Conservation (phyloP, 2,797 vertebrate species). For the Microctenopoma stevenorrisi region DNA sequence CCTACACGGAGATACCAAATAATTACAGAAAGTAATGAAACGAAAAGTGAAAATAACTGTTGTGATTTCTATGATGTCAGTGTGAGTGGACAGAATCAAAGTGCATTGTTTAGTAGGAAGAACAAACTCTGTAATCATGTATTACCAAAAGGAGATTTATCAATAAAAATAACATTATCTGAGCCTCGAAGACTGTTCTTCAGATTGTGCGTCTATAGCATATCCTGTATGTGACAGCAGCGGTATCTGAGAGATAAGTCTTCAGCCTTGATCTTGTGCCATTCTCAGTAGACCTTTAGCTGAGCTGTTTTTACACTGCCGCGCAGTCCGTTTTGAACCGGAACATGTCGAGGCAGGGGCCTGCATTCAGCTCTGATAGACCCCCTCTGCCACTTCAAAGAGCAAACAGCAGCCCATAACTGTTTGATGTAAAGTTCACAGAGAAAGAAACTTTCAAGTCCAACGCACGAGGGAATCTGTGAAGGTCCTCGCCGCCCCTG, state of each 20-base stretch:
- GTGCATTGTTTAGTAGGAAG: background rate
- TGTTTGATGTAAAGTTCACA: slow-evolving; percentile 88
- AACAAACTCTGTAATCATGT: background rate
- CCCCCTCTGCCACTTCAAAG: slow-evolving; percentile 82
- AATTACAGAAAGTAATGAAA: background rate
- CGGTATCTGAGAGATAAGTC: slow-evolving; percentile 42
- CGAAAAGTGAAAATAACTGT: background rate
- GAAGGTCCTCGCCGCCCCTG: slow-evolving; percentile 64
- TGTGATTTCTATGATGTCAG: background rate
- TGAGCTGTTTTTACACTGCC: slow-evolving; percentile 55
- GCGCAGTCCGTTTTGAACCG: slow-evolving; percentile 59
- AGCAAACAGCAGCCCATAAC: slow-evolving; percentile 61
- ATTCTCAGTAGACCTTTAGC: slow-evolving; percentile 68
- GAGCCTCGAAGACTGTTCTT: background rate
- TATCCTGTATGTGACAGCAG: slow-evolving; percentile 33
- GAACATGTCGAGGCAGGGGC: slow-evolving; percentile 73
- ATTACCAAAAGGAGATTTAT: too few species aligned
- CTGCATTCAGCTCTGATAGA: slow-evolving; percentile 60
- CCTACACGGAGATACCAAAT: background rate
- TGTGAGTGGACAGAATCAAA: background rate
- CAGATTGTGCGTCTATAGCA: slow-evolving; percentile 15
- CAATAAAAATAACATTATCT: background rate
- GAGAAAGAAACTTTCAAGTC: slow-evolving; percentile 84
- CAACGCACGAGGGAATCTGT: slow-evolving; percentile 72
- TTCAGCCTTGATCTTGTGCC: slow-evolving; percentile 63